A percentile compares a stretch with the other conserved stretches of the same genome.
phyloP scores from a whole-genome alignment of 1,140 invertebrate species.

The Bombus confusus region DNA sequence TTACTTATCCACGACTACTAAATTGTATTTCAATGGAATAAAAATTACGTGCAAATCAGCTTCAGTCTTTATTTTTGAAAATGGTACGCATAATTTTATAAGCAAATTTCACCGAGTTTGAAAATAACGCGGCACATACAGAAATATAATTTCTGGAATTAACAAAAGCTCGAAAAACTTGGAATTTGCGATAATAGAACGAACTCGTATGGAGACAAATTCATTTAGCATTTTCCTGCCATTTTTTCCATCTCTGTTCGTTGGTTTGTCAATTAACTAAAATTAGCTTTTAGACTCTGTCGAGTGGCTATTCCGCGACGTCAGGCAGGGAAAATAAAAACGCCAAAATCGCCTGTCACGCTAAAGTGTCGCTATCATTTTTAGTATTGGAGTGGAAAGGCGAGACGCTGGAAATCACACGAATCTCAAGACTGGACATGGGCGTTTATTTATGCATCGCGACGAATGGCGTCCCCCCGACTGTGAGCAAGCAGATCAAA shows the following conservation, averaged over 20 bases:
- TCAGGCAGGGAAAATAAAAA: background rate
- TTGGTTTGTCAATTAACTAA: slow-evolving; percentile 19
- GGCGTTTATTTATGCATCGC: slow-evolving; percentile 95
- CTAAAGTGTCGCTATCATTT: slow-evolving; percentile 54
- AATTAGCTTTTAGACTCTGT: background rate
- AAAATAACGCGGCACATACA: background rate
- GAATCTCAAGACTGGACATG: slow-evolving; percentile 94
- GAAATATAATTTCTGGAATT: background rate
- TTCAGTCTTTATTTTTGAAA: too few species aligned
- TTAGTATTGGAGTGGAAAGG: slow-evolving; percentile 92
- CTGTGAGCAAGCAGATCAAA: slow-evolving; percentile 95
- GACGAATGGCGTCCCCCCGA: slow-evolving; percentile 88
- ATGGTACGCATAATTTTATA: too few species aligned
- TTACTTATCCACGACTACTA: too few species aligned
- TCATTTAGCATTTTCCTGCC: background rate
- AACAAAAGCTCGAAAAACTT: background rate
- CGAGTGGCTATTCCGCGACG: background rate
- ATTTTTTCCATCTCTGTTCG: background rate
- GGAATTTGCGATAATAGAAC: background rate
- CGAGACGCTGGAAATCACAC: slow-evolving; percentile 90
- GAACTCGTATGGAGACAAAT: background rate
- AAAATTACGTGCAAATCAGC: too few species aligned
- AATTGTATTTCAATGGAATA: too few species aligned
- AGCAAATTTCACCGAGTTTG: background rate
- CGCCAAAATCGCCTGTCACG: slow-evolving; percentile 23